Conservation (phyloP, 2,113 vertebrate species). For the Anolis carolinensis region DNA sequence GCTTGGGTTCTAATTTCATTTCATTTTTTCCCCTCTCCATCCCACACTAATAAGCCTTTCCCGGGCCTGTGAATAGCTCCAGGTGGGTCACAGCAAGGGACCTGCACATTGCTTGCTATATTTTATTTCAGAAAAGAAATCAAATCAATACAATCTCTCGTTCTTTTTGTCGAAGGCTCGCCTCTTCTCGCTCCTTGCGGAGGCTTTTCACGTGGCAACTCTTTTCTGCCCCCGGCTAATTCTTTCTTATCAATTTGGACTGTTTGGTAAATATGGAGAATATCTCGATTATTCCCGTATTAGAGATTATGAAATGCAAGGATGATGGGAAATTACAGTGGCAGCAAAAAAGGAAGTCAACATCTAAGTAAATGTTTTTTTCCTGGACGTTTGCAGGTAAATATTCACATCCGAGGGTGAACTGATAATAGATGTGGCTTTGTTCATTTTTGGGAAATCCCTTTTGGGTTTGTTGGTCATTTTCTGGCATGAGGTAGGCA, state of each 20-base stretch:
- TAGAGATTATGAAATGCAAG: background rate
- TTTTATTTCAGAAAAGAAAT: background rate
- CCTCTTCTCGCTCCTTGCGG: background rate
- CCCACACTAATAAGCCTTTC: background rate
- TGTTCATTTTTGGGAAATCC: background rate
- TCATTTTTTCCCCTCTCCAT: no score
- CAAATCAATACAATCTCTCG: background rate
- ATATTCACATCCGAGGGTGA: background rate
- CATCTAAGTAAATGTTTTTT: background rate
- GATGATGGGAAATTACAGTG: constrained; percentile 15
- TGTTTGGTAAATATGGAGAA: constrained; percentile 2
- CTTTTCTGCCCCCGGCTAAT: background rate
- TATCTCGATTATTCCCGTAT: constrained; percentile 11
- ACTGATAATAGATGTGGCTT: background rate
- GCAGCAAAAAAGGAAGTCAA: background rate
- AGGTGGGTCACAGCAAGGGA: background rate
- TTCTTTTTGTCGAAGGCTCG: background rate
- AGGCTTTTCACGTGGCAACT: background rate
- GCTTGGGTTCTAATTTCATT: background rate
- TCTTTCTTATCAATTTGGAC: background rate
- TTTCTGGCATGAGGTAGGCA: background rate
- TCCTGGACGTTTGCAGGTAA: background rate
- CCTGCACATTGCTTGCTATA: no score
- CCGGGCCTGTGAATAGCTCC: background rate
- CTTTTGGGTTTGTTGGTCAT: background rate